A percentile compares a stretch with the other conserved stretches of the same genome.
Evolutionary conservation across 1,140 invertebrate genomes (phyloP).

Genomic region (Hylyphantes graminicola): DNA sequence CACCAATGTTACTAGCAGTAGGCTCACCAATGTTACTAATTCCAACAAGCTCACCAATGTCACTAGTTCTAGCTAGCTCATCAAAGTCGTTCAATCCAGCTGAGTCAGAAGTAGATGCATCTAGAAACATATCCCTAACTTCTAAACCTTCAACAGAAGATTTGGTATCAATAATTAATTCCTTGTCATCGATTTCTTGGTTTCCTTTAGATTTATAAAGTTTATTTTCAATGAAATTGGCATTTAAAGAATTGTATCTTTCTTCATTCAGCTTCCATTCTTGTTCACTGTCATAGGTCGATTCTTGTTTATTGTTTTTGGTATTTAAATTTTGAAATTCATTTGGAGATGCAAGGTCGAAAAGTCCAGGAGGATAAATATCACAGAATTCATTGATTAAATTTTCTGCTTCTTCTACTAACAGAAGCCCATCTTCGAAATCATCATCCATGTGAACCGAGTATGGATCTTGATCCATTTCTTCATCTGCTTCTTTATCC

Average conservation of each 20-base stretch:
- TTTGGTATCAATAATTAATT: constrained; percentile 3
- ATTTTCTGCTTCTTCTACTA: constrained; percentile 38
- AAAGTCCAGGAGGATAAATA: constrained; percentile 4
- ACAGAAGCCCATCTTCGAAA: constrained; percentile 19
- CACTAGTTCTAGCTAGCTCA: constrained; percentile 8
- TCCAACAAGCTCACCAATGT: constrained; percentile 2
- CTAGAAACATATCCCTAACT: neutral
- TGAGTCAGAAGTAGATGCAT: neutral
- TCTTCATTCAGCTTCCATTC: constrained; percentile 56
- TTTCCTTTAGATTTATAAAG: neutral
- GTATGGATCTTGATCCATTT: constrained; percentile 17
- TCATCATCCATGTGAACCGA: constrained; percentile 18
- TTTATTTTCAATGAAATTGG: constrained; percentile 37
- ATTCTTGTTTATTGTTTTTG: constrained; percentile 40
- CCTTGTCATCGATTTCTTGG: neutral
- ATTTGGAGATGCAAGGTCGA: constrained; percentile 9
- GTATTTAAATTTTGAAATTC: constrained; percentile 25
- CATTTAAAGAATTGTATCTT: constrained; percentile 49
- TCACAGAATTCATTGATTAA: constrained; percentile 28
- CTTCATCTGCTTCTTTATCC: neutral
- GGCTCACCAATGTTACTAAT: neutral
- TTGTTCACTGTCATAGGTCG: constrained; percentile 42
- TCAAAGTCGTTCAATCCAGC: too few species aligned
- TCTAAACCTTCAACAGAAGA: neutral
- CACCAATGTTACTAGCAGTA: neutral